Percentiles rank a stretch among this genome's conserved stretches.
Evolutionary conservation across 2,888 invertebrate species (phyloP).

Genomic region (Cotesia congregata): DNA sequence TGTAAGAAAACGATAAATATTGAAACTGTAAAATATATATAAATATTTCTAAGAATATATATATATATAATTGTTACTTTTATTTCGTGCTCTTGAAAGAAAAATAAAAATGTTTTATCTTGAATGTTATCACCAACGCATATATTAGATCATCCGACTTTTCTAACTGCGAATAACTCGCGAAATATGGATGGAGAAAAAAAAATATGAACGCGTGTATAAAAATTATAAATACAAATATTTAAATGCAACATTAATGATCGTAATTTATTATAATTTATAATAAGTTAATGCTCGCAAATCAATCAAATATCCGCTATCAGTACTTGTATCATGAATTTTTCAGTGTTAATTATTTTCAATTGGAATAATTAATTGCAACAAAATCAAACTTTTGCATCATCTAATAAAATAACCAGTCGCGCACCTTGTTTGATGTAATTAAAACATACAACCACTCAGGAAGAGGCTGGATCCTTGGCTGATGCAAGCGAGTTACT

Average conservation of each 20-base stretch:
- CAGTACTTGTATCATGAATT: constrained; percentile 9
- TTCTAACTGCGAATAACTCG: neutral
- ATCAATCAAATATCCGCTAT: neutral
- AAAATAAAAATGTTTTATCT: neutral
- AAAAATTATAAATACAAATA: constrained; percentile 36
- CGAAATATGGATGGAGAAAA: neutral
- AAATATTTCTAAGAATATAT: constrained; percentile 42
- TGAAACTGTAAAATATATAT: neutral
- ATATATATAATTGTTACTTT: neutral
- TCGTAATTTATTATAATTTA: neutral
- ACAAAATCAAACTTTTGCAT: constrained; percentile 60
- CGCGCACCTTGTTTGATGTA: constrained; percentile 61
- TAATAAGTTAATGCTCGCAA: neutral
- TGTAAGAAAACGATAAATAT: constrained; percentile 24
- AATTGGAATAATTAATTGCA: neutral
- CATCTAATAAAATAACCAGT: constrained; percentile 62
- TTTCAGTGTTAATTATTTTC: neutral
- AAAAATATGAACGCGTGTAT: neutral
- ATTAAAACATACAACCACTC: neutral
- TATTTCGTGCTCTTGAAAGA: neutral
- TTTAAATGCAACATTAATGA: constrained; percentile 10
- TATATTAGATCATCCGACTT: neutral
- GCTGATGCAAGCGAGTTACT: constrained; percentile 67
- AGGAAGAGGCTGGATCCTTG: constrained; percentile 59
- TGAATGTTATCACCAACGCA: neutral